These are phyloP conservation scores for Scolopax bukidnonensis DNA, from an alignment of 2,797 vertebrate genomes.

Conservation along the genomic window DNA sequence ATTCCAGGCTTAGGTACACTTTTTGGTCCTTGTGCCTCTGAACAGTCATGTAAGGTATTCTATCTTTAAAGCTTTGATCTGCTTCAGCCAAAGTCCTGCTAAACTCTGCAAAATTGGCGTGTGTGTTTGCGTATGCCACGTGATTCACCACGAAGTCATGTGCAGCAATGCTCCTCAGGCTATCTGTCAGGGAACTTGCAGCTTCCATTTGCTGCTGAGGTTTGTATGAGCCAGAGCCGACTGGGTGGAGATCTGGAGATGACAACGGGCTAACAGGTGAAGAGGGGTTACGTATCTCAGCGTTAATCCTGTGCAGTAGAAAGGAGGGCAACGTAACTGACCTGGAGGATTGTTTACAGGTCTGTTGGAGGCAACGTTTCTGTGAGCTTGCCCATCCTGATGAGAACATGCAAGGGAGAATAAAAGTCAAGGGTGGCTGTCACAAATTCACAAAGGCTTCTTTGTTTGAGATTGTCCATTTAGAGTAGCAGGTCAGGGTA, in stretches of 20 bases:
- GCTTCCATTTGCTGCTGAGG: background rate
- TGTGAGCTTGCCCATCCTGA: background rate
- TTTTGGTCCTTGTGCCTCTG: background rate
- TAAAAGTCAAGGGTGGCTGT: background rate
- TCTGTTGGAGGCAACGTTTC: background rate
- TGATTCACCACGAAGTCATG: background rate
- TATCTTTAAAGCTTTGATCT: background rate
- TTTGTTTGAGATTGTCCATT: background rate
- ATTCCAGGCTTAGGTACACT: background rate
- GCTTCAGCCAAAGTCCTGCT: background rate
- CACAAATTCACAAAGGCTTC: background rate
- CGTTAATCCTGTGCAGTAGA: background rate
- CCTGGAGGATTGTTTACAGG: background rate
- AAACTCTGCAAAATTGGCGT: background rate
- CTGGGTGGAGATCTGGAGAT: background rate
- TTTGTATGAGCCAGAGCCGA: background rate
- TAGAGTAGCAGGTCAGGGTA: background rate
- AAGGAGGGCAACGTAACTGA: background rate
- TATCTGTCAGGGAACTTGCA: no score
- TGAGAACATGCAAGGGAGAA: background rate
- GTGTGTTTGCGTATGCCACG: rapidly evolving
- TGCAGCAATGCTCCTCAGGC: background rate
- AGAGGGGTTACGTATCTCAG: background rate
- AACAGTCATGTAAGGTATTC: background rate
- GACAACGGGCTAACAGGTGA: rapidly evolving